phyloP scores from a whole-genome alignment of 2,888 invertebrate genomes.

The Copidosoma aretas region DNA sequence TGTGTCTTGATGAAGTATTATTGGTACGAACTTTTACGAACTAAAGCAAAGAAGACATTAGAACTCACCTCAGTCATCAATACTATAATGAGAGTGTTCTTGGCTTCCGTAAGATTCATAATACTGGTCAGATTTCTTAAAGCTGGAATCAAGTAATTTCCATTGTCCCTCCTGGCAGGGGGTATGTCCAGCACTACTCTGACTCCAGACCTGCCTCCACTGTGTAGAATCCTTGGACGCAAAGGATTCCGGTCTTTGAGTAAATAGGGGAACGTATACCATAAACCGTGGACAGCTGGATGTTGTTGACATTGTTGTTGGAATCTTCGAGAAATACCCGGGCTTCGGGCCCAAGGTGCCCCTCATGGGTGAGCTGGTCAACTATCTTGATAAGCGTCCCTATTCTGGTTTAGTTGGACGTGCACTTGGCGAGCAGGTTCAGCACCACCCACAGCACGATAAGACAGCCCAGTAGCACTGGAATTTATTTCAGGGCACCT shows the following conservation, averaged over 20 bases:
- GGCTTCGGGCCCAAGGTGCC: conserved; percentile 57
- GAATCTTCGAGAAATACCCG: conserved; percentile 60
- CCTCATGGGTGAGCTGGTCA: conserved; percentile 52
- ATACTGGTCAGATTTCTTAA: conserved; percentile 82
- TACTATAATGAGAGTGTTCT: conserved; percentile 84
- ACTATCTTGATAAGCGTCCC: conserved; percentile 76
- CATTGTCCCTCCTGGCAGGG: conserved; percentile 87
- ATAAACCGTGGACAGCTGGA: conserved; percentile 80
- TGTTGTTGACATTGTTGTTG: conserved; percentile 60
- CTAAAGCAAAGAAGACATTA: too few relatives aligned
- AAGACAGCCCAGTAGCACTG: too few relatives aligned
- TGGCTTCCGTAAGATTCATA: conserved; percentile 74
- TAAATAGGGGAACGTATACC: conserved; percentile 88
- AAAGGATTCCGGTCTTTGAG: conserved; percentile 79
- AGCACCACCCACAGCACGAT: too few relatives aligned
- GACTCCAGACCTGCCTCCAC: conserved; percentile 75
- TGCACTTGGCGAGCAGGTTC: conserved; percentile 80
- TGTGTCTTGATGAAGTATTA: too few relatives aligned
- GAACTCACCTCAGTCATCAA: conserved; percentile 79
- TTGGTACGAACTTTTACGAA: too few relatives aligned
- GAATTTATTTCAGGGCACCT: too few relatives aligned
- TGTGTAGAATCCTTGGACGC: conserved; percentile 79
- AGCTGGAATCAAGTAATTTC: conserved; percentile 85
- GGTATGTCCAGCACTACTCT: conserved; percentile 88
- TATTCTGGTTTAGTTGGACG: conserved; percentile 76